These are phyloP conservation scores for Scatophagus argus DNA, from an alignment of 2,113 vertebrate species.

Conservation along the genomic window DNA sequence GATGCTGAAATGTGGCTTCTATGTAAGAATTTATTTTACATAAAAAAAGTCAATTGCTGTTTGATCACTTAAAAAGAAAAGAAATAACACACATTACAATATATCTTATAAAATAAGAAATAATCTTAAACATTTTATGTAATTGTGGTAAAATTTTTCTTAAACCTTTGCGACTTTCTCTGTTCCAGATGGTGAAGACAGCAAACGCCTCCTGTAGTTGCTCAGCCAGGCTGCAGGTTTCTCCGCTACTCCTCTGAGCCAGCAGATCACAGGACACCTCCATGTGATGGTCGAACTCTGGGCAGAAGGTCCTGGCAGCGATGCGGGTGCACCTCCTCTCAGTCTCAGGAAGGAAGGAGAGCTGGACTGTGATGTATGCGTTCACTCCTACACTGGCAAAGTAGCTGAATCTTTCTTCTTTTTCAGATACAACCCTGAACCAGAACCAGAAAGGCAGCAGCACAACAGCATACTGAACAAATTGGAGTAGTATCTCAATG, in stretches of 20 bases:
- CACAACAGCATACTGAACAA: not conserved
- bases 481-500: not conserved
- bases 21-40: not conserved
- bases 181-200: conserved; percentile 90
- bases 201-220: conserved; percentile 85
- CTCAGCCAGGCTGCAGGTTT: conserved; percentile 91
- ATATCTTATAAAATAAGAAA: too few species aligned
- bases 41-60: too few species aligned
- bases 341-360: conserved; percentile 87
- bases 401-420: conserved; percentile 82
- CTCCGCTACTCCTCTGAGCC: conserved; percentile 85
- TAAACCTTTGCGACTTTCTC: conserved; percentile 77
- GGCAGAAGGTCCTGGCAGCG: conserved; percentile 89
- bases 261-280: conserved; percentile 88
- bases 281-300: conserved; percentile 88
- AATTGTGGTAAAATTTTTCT: not conserved
- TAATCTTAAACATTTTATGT: not conserved
- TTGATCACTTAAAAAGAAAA: not conserved
- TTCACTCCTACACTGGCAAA: conserved; percentile 89
- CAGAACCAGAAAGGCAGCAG: conserved; percentile 31
- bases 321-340: conserved; percentile 82
- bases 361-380: conserved; percentile 84
- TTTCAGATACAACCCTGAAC: conserved; percentile 85
- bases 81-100: not conserved
- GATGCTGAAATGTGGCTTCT: not conserved